Base-by-base conservation (phyloP, 2,113 vertebrate species). In the Burhinus bistriatus region DNA sequence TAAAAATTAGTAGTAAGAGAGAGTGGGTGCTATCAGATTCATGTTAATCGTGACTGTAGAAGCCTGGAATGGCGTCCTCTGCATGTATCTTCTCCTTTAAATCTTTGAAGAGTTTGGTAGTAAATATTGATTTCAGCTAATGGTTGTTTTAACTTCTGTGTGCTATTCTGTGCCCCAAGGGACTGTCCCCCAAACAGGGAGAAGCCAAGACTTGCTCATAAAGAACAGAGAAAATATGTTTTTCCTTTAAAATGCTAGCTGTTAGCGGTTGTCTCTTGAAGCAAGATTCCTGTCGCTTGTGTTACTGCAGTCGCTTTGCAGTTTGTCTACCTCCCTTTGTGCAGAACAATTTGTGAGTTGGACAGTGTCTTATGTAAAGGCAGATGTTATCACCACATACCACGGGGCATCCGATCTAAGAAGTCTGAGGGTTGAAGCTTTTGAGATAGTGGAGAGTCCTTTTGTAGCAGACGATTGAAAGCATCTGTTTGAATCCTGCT, bases 91-190 rank as follows among this genome's bases (percentile, higher is more conserved):
- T 90, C 82, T 92, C 75, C 93, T 95, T 97, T 95, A 76, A 94
- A 95, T 96, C 92, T 93, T 65, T 42, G 26, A 29, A 30, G 96
- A 61, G 38, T 97, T 97, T 94, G 76, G 75, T 92, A 95, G 85
- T 97, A 98, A 98, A 96, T 97, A 86, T 96, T 97, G 97, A 98
- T 98, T 98, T 98, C 95, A 89, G 85, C 71, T 96, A 90, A 89
- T 91, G 97, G 96, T 87, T 93, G 76, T 94, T 95, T 97, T 96
- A 95, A 89, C 95, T 97, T 93, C 83, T 97, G 68, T 97, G 90
- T 97, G 90, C 34, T 16, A 32, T 94, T 76, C 94, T 92, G 92
- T 98, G 94, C 93, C 97, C 78, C 45, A 47, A 95, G 95, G 94
- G 97, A 93, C 91, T 85, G 27, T 96, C 95, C 95, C 97, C 96